Conservation (phyloP, 1,140 invertebrate genomes). For the Schmidtea mediterranea region DNA sequence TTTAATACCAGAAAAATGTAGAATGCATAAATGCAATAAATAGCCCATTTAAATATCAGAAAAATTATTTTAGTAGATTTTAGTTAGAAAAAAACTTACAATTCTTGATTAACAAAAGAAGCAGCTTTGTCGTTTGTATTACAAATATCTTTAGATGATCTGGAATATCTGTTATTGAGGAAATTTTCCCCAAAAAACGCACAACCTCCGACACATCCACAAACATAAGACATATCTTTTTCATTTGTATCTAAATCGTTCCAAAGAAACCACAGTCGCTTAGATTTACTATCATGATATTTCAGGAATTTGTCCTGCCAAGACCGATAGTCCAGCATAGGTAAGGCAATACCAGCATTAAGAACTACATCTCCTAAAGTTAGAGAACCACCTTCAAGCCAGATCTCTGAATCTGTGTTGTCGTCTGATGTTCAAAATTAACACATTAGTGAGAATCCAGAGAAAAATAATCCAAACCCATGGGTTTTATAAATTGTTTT, state of each 20-base stretch:
- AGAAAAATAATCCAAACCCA: too few species aligned
- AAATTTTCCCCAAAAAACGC: constrained; percentile 53
- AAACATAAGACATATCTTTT: constrained; percentile 33
- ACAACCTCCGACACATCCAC: constrained; percentile 78
- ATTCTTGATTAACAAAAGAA: too few species aligned
- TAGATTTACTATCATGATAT: constrained; percentile 56
- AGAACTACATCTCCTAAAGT: not conserved
- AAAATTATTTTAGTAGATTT: too few species aligned
- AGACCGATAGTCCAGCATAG: not conserved
- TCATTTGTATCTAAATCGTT: constrained; percentile 32
- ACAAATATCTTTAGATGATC: too few species aligned
- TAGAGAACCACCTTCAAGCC: not conserved
- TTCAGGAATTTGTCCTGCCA: constrained; percentile 37
- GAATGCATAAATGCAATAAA: too few species aligned
- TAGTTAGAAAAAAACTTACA: too few species aligned
- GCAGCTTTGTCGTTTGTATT: too few species aligned
- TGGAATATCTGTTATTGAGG: not conserved
- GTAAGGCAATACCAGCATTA: not conserved
- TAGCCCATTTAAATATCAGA: too few species aligned
- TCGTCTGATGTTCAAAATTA: too few species aligned
- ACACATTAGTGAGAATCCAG: too few species aligned
- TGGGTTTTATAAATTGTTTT: too few species aligned
- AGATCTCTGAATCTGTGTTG: not conserved
- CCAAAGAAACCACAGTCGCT: constrained; percentile 80
- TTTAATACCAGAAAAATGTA: too few species aligned